Evolutionary conservation across 1,140 invertebrate genomes (phyloP), one percentile per base, ranked within the genome.

Genomic region (Pissodes strobi): DNA sequence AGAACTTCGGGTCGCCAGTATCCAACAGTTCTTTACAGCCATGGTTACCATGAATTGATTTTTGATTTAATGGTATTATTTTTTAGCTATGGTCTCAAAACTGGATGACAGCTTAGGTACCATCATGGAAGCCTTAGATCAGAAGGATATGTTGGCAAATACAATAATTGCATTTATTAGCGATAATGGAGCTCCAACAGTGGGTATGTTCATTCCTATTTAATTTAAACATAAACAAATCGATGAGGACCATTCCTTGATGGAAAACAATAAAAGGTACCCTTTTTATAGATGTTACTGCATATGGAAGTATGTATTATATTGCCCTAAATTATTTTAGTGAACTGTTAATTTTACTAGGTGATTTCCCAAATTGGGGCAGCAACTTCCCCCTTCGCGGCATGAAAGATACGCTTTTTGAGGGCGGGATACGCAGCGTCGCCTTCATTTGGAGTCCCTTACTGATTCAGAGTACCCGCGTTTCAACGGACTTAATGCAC

Each of bases 151-250:
- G 79, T 70, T 90, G 3, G 65, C 84, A 2, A 87, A 92, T 73
- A 85, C 87, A 5, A 84, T 93, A 12, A 83, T 93, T 5, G 72
- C 91, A 2, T 92, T 92, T 69, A 82, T 87, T 30, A 83, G 85
- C 1, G 91, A 93, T 67, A 88, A 88, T 69, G 87, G 86, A 0
- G 84, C 85, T 0, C 76, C 80, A 0, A 71, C 82, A 2, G 62
- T 75, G 17, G 81, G 79, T 23, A 65, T 15, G 22, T 57, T 22
- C 2, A 23, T 52, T 12, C 4, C 27, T 12, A 12, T 30, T 30
- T 12, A 4, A 12, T 4, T 30, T 6, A 6, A 30, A 30, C 27
- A 4, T 30, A 30, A 30, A 12, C n/a, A n/a, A n/a, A n/a, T n/a
- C n/a, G n/a, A n/a, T n/a, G n/a, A n/a, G n/a, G n/a, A n/a, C n/a